These are phyloP conservation scores for Ancistrus triradiatus DNA, from an alignment of 2,113 vertebrate genomes.

Conservation along the genomic window DNA sequence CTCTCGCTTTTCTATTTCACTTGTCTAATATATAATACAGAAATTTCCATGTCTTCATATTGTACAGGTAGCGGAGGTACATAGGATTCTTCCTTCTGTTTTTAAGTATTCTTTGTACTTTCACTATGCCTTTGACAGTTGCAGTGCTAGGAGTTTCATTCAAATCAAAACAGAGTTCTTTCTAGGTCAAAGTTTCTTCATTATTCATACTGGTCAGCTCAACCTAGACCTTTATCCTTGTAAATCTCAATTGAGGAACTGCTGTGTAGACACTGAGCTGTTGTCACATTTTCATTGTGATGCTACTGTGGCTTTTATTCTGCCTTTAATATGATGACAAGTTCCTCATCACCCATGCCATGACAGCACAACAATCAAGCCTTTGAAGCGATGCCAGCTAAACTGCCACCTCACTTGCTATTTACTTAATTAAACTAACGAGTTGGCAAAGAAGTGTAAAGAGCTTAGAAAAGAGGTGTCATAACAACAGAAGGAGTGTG, in stretches of 20 bases:
- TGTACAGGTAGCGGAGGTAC: not conserved
- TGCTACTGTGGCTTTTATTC: too few relatives aligned
- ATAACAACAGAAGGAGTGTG: constrained; percentile 39
- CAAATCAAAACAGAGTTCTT: not conserved
- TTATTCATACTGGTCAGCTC: not conserved
- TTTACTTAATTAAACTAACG: constrained; percentile 60
- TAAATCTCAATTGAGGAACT: too few relatives aligned
- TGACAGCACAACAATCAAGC: constrained; percentile 11
- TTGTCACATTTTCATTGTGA: too few relatives aligned
- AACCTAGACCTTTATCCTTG: too few relatives aligned
- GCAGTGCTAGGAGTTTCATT: constrained; percentile 2
- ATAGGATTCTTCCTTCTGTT: constrained; percentile 5
- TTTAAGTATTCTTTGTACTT: not conserved
- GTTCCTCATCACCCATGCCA: constrained; percentile 16
- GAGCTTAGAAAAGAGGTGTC: constrained; percentile 41
- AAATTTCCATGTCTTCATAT: constrained; percentile 14
- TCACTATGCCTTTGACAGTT: not conserved
- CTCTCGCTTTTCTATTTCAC: constrained; percentile 7
- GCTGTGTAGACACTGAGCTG: too few relatives aligned
- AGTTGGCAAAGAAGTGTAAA: constrained; percentile 45
- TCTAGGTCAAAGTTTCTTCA: too few relatives aligned
- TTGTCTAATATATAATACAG: constrained; percentile 17
- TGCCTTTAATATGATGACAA: too few relatives aligned
- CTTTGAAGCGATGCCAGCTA: constrained; percentile 48
- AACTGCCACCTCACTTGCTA: constrained; percentile 51